A percentile compares a stretch with the other conserved stretches of the same genome.
Conservation (phyloP, 2,797 vertebrate species). For the Lepilemur ruficaudatus region DNA sequence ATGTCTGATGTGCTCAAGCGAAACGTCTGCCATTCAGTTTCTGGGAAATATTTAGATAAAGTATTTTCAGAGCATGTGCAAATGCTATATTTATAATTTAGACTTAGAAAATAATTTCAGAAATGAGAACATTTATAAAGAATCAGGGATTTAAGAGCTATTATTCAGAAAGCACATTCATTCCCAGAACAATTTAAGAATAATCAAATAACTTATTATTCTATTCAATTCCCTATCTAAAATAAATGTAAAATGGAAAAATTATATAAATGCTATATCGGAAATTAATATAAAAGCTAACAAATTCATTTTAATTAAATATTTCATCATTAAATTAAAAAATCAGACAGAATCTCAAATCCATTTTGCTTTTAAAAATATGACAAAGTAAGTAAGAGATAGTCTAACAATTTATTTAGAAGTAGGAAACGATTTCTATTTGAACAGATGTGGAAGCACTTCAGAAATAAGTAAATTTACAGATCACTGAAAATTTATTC, state of each 20-base stretch:
- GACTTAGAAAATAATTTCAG: neutral
- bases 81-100: constrained; percentile 29
- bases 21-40: neutral
- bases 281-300: neutral
- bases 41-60: neutral
- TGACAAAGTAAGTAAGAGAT: neutral
- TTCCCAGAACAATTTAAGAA: neutral
- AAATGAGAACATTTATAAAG: neutral
- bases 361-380: neutral
- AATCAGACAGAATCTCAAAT: neutral
- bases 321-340: neutral
- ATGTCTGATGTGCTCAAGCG: neutral
- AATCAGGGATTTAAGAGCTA: neutral
- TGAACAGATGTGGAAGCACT: neutral
- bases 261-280: neutral
- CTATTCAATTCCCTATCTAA: neutral
- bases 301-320: neutral
- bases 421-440: neutral
- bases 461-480: neutral
- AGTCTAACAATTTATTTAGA: neutral
- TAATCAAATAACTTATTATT: neutral
- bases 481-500: neutral
- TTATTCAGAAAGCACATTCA: neutral
- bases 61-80: neutral
- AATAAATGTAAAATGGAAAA: neutral